Conservation (phyloP, 2,888 invertebrate genomes). For the Drepana falcataria region DNA sequence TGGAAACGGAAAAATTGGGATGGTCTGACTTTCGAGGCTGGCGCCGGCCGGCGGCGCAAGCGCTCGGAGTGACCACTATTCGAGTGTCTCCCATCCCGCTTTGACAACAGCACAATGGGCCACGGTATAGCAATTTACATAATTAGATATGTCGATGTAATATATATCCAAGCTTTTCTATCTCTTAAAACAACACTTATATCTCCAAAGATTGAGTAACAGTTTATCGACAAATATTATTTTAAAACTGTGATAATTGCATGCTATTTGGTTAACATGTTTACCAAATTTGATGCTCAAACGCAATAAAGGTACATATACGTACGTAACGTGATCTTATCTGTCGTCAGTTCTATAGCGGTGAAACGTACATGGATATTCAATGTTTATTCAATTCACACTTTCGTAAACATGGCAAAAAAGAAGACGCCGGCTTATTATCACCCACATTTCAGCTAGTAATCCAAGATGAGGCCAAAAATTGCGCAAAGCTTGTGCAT, state of each 20-base stretch:
- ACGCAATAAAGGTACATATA: not conserved
- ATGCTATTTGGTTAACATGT: not conserved
- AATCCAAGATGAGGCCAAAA: conserved; percentile 40
- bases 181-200: conserved; percentile 23
- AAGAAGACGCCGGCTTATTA: conserved; percentile 44
- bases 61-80: conserved; percentile 19
- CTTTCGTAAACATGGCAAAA: conserved; percentile 27
- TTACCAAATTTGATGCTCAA: not conserved
- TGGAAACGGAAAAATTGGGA: conserved; percentile 50
- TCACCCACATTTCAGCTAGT: conserved; percentile 35
- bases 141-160: conserved; percentile 32
- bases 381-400: conserved; percentile 21
- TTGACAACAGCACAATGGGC: conserved; percentile 29
- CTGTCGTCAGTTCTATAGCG: conserved; percentile 4
- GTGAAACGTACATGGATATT: conserved; percentile 7
- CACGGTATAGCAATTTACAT: conserved; percentile 31
- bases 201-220: not conserved
- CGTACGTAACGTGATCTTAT: not conserved
- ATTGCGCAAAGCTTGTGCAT: conserved; percentile 37
- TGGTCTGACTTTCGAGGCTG: conserved; percentile 43
- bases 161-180: conserved; percentile 22
- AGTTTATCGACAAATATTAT: not conserved
- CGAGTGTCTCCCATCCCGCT: conserved; percentile 23
- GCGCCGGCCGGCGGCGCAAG: conserved; percentile 37
- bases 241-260: not conserved